Percentiles rank a stretch among this genome's conserved stretches.
phyloP scores from a whole-genome alignment of 2,888 invertebrate species.

The Drosophila dives region DNA sequence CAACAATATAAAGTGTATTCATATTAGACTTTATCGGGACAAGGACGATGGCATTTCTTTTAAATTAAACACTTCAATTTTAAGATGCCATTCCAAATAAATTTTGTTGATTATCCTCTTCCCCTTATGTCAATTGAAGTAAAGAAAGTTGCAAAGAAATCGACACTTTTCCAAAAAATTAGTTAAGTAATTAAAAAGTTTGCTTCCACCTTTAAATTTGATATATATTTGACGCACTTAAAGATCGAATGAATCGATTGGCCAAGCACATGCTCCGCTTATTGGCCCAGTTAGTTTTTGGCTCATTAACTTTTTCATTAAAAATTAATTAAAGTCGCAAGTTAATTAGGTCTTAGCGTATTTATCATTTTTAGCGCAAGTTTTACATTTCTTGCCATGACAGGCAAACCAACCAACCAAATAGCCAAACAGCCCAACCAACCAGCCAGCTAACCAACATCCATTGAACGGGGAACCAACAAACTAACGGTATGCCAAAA shows the following conservation, averaged over 20 bases:
- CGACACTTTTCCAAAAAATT: background rate
- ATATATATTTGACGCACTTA: background rate
- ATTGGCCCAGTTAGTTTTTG: conserved; percentile 70
- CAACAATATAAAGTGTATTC: background rate
- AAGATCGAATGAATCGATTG: conserved; percentile 33
- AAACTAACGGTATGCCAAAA: conserved; percentile 70
- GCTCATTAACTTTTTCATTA: conserved; percentile 80
- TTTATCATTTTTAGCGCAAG: conserved; percentile 80
- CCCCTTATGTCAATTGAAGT: background rate
- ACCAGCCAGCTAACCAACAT: conserved; percentile 1
- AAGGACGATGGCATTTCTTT: background rate
- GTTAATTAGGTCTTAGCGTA: conserved; percentile 81
- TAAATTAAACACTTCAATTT: background rate
- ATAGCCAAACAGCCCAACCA: background rate
- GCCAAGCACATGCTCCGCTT: conserved; percentile 22
- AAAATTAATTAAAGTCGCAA: conserved; percentile 81
- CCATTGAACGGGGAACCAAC: conserved; percentile 48
- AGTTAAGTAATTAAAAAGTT: background rate
- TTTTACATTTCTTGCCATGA: conserved; percentile 75
- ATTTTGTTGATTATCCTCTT: background rate
- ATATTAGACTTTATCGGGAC: background rate
- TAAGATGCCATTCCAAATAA: background rate
- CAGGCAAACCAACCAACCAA: conserved; percentile 55
- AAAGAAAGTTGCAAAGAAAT: background rate
- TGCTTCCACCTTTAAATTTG: background rate